Evolutionary conservation across 2,113 vertebrate genomes (phyloP), one percentile per base, ranked within the genome.

Genomic region (Melanerpes formicivorus): DNA sequence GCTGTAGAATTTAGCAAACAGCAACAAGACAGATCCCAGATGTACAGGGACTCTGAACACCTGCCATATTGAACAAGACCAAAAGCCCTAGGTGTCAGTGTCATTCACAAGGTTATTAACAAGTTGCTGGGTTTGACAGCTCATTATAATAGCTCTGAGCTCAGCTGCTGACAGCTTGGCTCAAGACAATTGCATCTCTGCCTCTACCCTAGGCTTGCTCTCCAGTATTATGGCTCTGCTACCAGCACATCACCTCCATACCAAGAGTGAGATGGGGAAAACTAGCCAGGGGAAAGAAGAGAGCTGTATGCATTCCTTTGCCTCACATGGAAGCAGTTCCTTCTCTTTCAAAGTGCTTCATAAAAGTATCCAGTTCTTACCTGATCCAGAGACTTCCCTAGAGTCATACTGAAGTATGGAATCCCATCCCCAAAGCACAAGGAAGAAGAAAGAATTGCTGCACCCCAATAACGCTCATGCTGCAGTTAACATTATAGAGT

Each of bases 91-190:
- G 19, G 14, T 13, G 13, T 30, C 63, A 26, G 34, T 46, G 30
- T 50, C 37, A 65, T 21, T 50, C 32, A 46, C 46, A 13, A 0
- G 1, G 34, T 54, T 40, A 14, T 29, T 55, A 67, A 0, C 22
- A 58, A 65, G 37, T n/a, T 18, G 14, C 5, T 52, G 42, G 10
- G 69, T 17, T 1, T 12, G 26, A 52, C 26, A 6, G 19, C 12
- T n/a, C 46, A 5, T 2, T 17, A 29, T 46, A 62, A 42, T 1
- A 56, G 37, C 22, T 27, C 6, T 10, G 37, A 58, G 29, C 59
- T 80, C 58, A 56, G 37, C 50, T 37, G 29, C 5, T 11, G 5
- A 30, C 80, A 46, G 70, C 40, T 29, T 40, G 32, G 29, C 54
- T 62, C 14, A 29, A 16, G 52, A 9, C 16, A 10, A 12, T 5